Evolutionary conservation across 2,797 vertebrate genomes (phyloP).

Genomic region (Kryptopterus vitreolus): DNA sequence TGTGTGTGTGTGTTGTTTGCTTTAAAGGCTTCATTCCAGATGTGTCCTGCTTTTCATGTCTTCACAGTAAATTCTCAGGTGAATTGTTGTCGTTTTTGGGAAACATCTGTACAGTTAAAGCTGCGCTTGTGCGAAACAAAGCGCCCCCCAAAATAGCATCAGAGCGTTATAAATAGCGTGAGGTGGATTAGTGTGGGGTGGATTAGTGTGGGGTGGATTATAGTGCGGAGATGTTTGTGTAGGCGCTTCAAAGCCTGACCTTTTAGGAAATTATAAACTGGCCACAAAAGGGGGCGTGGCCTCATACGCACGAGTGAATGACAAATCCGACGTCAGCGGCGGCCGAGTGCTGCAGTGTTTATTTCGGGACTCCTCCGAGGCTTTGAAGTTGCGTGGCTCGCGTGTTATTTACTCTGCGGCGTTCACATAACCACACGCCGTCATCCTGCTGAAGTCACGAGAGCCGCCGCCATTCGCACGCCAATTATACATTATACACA

Average conservation of each 20-base stretch:
- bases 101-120: too few species aligned
- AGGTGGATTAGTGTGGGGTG: not conserved
- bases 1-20: not conserved
- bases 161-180: not conserved
- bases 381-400: not conserved
- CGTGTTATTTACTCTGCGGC: not conserved
- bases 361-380: not conserved
- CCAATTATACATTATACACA: too few species aligned
- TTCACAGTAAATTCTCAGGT: not conserved
- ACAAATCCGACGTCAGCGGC: slow-evolving; percentile 12
- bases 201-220: not conserved
- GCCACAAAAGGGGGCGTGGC: slow-evolving; percentile 22
- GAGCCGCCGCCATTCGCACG: not conserved
- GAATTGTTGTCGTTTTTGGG: not conserved
- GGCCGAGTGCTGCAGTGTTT: not conserved
- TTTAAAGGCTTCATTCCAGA: not conserved
- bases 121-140: not conserved
- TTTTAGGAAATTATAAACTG: slow-evolving; percentile 25
- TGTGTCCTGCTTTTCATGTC: not conserved
- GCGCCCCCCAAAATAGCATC: not conserved
- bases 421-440: not conserved
- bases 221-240: slow-evolving; percentile 21
- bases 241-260: slow-evolving; percentile 36
- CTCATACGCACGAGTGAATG: not conserved
- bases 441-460: not conserved